Base-by-base conservation (phyloP, 2,888 invertebrate species). In the Parnassius glacialis region DNA sequence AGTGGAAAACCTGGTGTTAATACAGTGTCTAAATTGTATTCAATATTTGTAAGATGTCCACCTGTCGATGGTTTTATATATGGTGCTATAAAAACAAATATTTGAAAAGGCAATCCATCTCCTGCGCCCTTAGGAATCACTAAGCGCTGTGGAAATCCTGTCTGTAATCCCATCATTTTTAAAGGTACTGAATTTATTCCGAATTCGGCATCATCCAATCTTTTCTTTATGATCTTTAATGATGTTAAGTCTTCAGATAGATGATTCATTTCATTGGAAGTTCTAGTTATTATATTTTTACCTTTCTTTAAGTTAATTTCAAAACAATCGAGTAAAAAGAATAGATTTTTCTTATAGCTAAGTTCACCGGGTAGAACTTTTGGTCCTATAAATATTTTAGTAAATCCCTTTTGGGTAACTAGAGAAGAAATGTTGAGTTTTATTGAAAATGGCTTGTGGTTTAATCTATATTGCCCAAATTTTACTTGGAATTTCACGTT, bases 321-420 rank as follows among this genome's bases (percentile, higher is more conserved):
- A 84, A 94, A 94, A 62, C 81, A 81, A 74, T 95, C 95, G 16
- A 95, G 78, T 71, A 93, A 83, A 62, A 93, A 90, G 71, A 94
- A 94, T 66, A 92, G 85, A 68, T 92, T 92, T 83, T 84, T 92
- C 84, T 73, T 93, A 73, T 67, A 80, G 70, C 79, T 74, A 53
- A 93, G 85, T 70, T 92, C 91, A 60, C 92, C 92, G 48, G 93
- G 92, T 74, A 94, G 92, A 68, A 93, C 92, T 83, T 94, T 95
- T 3, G 96, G 96, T 63, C 95, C 95, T 47, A 95, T 78, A 87
- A 93, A 96, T 52, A 95, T 85, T 72, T 94, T 94, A 10, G 95
- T 84, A 45, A 93, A 82, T 12, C 93, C 94, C 74, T 93, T 93
- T 67, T 90, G 90, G 2, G 87, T 76, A 47, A 93, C 92, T 52